Evolutionary conservation across 2,888 invertebrate species (phyloP).

Genomic region (Erebia palarica): DNA sequence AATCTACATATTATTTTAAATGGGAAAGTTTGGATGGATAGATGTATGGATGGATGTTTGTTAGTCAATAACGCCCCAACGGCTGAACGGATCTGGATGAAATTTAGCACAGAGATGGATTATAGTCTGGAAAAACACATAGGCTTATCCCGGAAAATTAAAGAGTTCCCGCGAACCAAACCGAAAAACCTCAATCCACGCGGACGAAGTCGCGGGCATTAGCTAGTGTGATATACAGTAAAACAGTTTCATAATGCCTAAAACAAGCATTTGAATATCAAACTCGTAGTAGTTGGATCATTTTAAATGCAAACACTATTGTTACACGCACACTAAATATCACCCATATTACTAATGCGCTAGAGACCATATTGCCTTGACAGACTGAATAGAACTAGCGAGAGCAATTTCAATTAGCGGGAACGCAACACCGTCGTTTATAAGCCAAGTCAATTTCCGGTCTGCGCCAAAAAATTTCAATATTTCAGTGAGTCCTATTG

Average conservation of each 20-base stretch:
- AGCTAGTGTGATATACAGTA: neutral
- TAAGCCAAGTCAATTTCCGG: constrained; percentile 40
- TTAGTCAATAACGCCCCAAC: no score
- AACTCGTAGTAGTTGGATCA: constrained; percentile 11
- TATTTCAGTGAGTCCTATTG: constrained; percentile 19
- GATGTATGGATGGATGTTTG: no score
- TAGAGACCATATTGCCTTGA: constrained; percentile 26
- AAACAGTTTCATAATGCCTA: constrained; percentile 9
- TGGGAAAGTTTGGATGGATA: no score
- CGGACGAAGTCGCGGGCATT: no score
- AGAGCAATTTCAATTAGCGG: constrained; percentile 40
- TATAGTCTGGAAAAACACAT: no score
- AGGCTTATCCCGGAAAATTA: no score
- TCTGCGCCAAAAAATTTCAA: constrained; percentile 33
- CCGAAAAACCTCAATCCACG: no score
- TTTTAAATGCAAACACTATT: constrained; percentile 6
- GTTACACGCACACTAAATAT: neutral
- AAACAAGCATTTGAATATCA: constrained; percentile 15
- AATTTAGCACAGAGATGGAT: no score
- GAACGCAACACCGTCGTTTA: constrained; percentile 35
- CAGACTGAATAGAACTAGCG: constrained; percentile 22
- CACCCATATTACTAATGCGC: neutral
- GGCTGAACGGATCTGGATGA: no score
- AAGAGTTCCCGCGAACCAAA: no score
- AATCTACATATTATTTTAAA: no score